Percentiles rank a stretch among this genome's conserved stretches.
These are phyloP conservation scores for Aplysia californica DNA, from an alignment of 1,140 invertebrate genomes.

Conservation along the genomic window DNA sequence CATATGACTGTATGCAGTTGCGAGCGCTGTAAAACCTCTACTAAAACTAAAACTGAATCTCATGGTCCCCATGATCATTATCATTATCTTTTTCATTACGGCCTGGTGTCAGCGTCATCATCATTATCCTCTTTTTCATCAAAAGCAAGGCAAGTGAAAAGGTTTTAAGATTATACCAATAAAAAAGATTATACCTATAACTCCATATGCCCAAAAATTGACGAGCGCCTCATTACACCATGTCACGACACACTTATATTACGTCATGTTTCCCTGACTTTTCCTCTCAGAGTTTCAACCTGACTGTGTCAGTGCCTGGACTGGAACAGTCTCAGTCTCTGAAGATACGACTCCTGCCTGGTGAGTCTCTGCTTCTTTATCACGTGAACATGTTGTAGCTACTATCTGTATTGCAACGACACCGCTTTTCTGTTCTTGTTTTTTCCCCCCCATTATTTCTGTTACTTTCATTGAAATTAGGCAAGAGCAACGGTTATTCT, in stretches of 20 bases:
- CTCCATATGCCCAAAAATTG: neutral
- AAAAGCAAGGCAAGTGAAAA: neutral
- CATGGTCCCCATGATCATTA: too few species aligned
- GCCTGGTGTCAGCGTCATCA: too few species aligned
- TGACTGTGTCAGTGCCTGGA: constrained; percentile 54
- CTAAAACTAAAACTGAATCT: too few species aligned
- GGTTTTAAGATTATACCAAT: neutral
- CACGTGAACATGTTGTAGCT: too few species aligned
- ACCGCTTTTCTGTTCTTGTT: neutral
- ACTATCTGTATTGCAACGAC: too few species aligned
- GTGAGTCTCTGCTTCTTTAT: constrained; percentile 33
- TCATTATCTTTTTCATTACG: too few species aligned
- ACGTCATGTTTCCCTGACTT: constrained; percentile 7
- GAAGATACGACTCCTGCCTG: constrained; percentile 65
- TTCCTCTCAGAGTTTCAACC: constrained; percentile 58
- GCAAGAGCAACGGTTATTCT: neutral
- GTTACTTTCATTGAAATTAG: neutral
- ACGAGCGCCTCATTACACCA: too few species aligned
- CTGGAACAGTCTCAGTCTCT: constrained; percentile 55
- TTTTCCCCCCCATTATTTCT: neutral
- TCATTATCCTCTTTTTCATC: neutral
- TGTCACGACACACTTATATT: neutral
- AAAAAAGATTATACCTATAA: neutral
- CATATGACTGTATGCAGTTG: too few species aligned
- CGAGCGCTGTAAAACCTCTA: too few species aligned